Conservation (phyloP, 2,797 vertebrate genomes). For the Poecilia picta region DNA sequence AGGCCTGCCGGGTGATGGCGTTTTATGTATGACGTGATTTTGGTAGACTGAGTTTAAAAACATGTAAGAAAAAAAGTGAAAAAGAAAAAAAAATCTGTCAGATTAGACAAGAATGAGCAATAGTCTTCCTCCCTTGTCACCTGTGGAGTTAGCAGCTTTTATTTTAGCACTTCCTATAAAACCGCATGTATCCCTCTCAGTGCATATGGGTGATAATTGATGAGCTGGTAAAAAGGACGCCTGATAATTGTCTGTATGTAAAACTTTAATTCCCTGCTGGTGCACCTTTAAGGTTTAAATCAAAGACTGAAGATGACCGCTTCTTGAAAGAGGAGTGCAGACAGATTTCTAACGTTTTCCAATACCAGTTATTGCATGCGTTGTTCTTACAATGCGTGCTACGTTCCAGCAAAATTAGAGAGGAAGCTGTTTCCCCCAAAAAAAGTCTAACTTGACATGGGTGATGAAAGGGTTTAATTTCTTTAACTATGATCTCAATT, state of each 20-base stretch:
- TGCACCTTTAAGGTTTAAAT: neutral
- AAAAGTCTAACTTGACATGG: neutral
- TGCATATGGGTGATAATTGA: neutral
- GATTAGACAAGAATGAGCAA: conserved; percentile 1
- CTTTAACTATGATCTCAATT: neutral
- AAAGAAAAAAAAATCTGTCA: neutral
- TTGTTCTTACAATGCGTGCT: neutral
- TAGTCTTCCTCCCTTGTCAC: neutral
- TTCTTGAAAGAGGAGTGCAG: neutral
- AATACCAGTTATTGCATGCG: neutral
- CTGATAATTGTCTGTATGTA: conserved; percentile 6
- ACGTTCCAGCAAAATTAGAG: neutral
- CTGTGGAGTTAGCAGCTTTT: neutral
- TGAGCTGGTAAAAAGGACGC: neutral
- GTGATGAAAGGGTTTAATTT: neutral
- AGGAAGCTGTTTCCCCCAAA: neutral
- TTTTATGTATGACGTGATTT: neutral
- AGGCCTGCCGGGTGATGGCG: neutral
- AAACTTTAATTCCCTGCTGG: neutral
- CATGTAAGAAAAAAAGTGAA: neutral
- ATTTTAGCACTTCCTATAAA: neutral
- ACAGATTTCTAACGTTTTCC: neutral
- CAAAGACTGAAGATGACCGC: conserved; percentile 1
- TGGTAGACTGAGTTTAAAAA: neutral
- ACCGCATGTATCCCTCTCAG: neutral